Evolutionary conservation across 2,888 invertebrate genomes (phyloP).

Genomic region (Lathronympha strigana): DNA sequence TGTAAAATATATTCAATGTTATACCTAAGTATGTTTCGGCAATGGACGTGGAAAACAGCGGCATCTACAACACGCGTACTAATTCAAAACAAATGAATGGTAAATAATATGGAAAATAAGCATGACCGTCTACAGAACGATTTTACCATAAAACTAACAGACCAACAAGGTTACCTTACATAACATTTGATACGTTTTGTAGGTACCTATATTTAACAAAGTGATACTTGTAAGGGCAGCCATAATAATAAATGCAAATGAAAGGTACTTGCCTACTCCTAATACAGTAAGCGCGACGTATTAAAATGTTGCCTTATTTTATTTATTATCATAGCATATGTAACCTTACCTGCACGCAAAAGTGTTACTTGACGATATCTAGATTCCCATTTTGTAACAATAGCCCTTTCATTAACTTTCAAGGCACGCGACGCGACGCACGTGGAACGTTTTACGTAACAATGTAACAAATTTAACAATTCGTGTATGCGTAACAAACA

Average conservation of each 20-base stretch:
- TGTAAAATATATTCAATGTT: too few relatives aligned
- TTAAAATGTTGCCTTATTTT: slow-evolving; percentile 10
- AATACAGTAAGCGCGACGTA: slow-evolving; percentile 6
- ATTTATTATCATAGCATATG: slow-evolving; percentile 12
- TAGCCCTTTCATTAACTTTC: slow-evolving; percentile 17
- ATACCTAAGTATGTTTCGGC: too few relatives aligned
- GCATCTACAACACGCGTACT: too few relatives aligned
- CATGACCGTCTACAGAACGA: too few relatives aligned
- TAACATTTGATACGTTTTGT: neutral
- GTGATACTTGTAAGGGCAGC: slow-evolving; percentile 19
- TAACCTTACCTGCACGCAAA: slow-evolving; percentile 10
- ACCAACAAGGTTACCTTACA: too few relatives aligned
- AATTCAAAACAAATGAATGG: too few relatives aligned
- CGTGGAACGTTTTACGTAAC: neutral
- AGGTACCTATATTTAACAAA: neutral
- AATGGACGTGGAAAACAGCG: too few relatives aligned
- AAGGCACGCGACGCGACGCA: neutral
- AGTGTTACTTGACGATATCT: slow-evolving; percentile 4
- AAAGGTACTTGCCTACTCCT: slow-evolving; percentile 5
- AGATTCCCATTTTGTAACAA: slow-evolving; percentile 13
- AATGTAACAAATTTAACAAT: neutral
- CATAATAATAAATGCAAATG: slow-evolving; percentile 21
- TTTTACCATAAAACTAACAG: too few relatives aligned
- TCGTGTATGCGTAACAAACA: neutral
- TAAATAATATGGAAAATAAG: too few relatives aligned